Base-by-base conservation (phyloP, 1,140 invertebrate genomes). In the Aleiodes sp. region DNA sequence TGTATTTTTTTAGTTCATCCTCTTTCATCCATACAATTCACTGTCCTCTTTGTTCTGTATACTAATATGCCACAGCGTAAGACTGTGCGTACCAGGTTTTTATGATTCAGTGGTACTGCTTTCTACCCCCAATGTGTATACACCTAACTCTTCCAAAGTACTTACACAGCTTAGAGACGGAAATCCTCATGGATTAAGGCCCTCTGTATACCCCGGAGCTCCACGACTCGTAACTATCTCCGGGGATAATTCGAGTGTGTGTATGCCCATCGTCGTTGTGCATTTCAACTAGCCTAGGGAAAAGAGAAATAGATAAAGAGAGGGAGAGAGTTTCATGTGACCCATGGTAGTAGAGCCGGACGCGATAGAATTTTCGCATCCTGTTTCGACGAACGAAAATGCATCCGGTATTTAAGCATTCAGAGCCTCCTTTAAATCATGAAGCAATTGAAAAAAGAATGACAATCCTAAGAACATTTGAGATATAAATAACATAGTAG, bases 141-240 rank as follows among this genome's bases (percentile, higher is more conserved):
- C 60, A 68, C 31, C 72, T 57, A 73, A 73, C 68, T 73, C 72
- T 73, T 70, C 59, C 33, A 68, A 70, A 73, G 68, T 70, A 62
- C 72, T 73, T 73, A 70, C 65, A 70, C 61, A 68, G 72, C 68
- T 73, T 73, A 73, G 29, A 68, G 68, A 68, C 71, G 65, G 65
- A 70, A 73, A 73, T 70, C 68, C 72, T 21, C 29, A 33, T 43
- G 68, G 72, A 73, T 73, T 73, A 73, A 67, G 62, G 28, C 29
- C 43, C 31, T 56, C 14, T 52, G 61, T 72, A 65, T 29, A 73
- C 29, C 61, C 39, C 56, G 43, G n/a, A 33, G 35, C 31, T 28
- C 4, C 33, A 65, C 41, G 26, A 57, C 21, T 29, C 39, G 33
- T 43, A 60, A 68, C 68, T 64, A 70, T 63, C 29, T 35, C 59